Evolutionary conservation across 2,113 vertebrate species (phyloP).

Genomic region (Tyrannus savana): DNA sequence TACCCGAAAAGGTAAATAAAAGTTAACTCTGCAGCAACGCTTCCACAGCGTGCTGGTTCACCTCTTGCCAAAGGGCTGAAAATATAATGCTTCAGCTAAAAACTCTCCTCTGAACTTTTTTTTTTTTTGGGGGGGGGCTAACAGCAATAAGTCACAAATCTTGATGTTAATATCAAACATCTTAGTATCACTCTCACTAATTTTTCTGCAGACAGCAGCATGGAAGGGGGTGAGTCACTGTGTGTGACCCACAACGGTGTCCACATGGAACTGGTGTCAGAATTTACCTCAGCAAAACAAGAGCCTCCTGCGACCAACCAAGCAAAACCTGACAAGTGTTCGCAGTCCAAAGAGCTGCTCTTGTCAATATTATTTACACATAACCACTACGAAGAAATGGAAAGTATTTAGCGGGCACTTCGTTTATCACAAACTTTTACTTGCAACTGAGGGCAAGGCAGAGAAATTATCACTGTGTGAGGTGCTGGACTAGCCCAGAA

Average conservation of each 20-base stretch:
- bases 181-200: not conserved
- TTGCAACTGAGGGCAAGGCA: not conserved
- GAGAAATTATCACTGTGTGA: not conserved
- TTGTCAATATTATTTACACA: not conserved
- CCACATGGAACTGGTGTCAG: not conserved
- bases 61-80: not conserved
- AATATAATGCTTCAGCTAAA: fast-evolving
- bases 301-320: not conserved
- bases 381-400: not conserved
- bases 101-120: not conserved
- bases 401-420: not conserved
- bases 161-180: not conserved
- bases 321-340: not conserved
- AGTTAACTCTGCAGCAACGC: not conserved
- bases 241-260: not conserved
- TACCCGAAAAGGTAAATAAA: not conserved
- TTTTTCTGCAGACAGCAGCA: not conserved
- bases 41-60: not conserved
- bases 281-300: not conserved
- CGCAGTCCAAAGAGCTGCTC: not conserved
- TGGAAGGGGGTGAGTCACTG: not conserved
- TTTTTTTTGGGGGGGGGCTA: not conserved
- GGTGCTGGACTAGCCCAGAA: not conserved
- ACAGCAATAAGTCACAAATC: not conserved
- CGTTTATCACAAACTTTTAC: not conserved